A percentile compares a stretch with the other conserved stretches of the same genome.
phyloP scores from a whole-genome alignment of 2,888 invertebrate genomes.

The Carabus problematicus region DNA sequence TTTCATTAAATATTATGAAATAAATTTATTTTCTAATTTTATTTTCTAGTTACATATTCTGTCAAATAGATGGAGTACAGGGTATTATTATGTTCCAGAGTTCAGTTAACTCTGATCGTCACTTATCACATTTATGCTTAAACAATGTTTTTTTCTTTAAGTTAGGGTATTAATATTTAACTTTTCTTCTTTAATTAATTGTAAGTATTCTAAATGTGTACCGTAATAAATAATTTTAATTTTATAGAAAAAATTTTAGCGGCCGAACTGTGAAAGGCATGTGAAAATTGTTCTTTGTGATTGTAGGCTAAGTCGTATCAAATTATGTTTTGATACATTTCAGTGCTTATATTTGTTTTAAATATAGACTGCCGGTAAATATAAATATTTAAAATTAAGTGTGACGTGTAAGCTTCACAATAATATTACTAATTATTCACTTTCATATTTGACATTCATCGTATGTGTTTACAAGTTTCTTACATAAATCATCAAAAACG shows the following conservation, averaged over 20 bases:
- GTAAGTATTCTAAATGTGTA: constrained; percentile 29
- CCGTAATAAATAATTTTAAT: constrained; percentile 1
- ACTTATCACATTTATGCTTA: constrained; percentile 41
- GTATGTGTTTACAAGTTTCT: constrained; percentile 16
- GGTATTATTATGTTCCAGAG: constrained; percentile 38
- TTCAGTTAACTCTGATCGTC: constrained; percentile 43
- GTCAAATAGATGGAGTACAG: constrained; percentile 20
- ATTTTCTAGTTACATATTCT: too few species aligned
- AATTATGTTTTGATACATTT: constrained; percentile 39
- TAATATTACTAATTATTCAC: constrained; percentile 1
- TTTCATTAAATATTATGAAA: too few species aligned
- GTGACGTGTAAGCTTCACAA: too few species aligned
- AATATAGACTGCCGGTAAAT: constrained; percentile 8
- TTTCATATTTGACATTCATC: constrained; percentile 20
- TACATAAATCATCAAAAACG: neutral
- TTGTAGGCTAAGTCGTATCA: constrained; percentile 38
- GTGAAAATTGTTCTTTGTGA: constrained; percentile 30
- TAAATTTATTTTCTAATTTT: too few species aligned
- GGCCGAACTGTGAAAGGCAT: constrained; percentile 18
- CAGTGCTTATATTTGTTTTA: constrained; percentile 23
- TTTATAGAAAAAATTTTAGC: constrained; percentile 10
- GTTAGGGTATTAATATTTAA: constrained; percentile 41
- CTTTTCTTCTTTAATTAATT: constrained; percentile 40
- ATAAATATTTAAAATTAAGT: neutral
- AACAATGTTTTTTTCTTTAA: constrained; percentile 43